These are phyloP conservation scores for Struthidea cinerea DNA, from an alignment of 2,113 vertebrate genomes.

Conservation along the genomic window DNA sequence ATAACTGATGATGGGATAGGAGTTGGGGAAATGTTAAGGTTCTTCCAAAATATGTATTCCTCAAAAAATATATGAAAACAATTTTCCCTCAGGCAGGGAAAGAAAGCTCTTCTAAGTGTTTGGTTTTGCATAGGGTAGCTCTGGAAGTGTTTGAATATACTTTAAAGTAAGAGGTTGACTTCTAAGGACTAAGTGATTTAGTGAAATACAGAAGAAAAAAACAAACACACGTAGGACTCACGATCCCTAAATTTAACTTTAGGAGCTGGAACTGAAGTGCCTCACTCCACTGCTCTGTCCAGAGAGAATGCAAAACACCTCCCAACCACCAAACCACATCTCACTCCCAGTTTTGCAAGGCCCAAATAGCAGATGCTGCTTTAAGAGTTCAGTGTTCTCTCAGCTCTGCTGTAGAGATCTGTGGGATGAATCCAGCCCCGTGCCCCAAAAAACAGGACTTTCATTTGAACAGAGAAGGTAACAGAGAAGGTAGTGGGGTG, in stretches of 20 bases:
- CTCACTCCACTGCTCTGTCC: not conserved
- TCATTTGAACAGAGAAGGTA: not conserved
- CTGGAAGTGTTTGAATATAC: not conserved
- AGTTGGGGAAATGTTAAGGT: not conserved
- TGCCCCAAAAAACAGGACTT: rapidly evolving
- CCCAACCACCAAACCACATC: not conserved
- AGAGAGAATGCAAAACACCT: not conserved
- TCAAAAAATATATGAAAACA: not conserved
- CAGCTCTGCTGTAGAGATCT: not conserved
- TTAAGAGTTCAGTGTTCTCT: not conserved
- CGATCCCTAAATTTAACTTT: not conserved
- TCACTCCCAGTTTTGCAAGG: not conserved
- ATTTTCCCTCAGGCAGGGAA: not conserved
- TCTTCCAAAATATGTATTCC: not conserved
- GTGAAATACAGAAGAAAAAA: not conserved
- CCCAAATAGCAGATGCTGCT: not conserved
- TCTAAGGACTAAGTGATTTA: not conserved
- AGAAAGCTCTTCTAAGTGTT: not conserved
- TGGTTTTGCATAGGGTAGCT: not conserved
- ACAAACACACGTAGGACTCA: not conserved
- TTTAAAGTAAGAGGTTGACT: not conserved
- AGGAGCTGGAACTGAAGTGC: not conserved
- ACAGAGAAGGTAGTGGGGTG: not conserved
- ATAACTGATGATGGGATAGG: not conserved
- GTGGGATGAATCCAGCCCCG: not conserved